Evolutionary conservation across 2,888 invertebrate species (phyloP).

Genomic region (Athalia cordata): DNA sequence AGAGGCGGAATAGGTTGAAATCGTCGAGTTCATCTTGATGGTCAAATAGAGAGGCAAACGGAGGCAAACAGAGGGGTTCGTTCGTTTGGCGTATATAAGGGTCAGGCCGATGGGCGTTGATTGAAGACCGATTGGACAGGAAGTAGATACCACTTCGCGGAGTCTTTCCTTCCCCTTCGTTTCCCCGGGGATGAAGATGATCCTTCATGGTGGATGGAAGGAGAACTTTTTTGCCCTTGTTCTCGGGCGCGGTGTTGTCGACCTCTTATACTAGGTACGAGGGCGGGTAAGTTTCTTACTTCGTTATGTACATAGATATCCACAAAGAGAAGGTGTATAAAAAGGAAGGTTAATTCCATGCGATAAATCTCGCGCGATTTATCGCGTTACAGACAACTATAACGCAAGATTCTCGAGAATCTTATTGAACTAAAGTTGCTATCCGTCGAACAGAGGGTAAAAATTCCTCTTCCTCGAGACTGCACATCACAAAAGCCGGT

Average conservation of each 20-base stretch:
- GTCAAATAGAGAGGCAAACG: slow-evolving; percentile 27
- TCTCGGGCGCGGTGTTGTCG: neutral
- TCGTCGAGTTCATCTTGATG: neutral
- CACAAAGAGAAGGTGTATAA: neutral
- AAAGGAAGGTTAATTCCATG: slow-evolving; percentile 11
- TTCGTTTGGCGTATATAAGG: slow-evolving; percentile 1
- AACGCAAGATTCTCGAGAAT: slow-evolving; percentile 1
- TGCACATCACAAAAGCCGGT: neutral
- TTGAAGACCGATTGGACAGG: slow-evolving; percentile 41
- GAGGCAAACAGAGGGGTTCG: slow-evolving; percentile 24
- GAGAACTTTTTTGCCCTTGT: neutral
- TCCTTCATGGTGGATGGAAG: neutral
- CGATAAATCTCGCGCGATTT: slow-evolving; percentile 27
- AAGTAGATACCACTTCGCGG: slow-evolving; percentile 40
- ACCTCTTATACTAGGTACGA: neutral
- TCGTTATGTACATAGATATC: neutral
- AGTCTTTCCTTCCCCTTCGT: neutral
- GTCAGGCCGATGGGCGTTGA: slow-evolving; percentile 32
- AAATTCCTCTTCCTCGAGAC: neutral
- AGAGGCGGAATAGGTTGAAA: slow-evolving; percentile 16
- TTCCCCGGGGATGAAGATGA: slow-evolving; percentile 7
- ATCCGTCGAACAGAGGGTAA: neutral
- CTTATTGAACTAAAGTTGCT: slow-evolving; percentile 30
- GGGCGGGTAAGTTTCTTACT: slow-evolving; percentile 12
- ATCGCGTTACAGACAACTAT: slow-evolving; percentile 2